Conservation (phyloP, 1,140 invertebrate genomes). For the Vanessa atalanta region DNA sequence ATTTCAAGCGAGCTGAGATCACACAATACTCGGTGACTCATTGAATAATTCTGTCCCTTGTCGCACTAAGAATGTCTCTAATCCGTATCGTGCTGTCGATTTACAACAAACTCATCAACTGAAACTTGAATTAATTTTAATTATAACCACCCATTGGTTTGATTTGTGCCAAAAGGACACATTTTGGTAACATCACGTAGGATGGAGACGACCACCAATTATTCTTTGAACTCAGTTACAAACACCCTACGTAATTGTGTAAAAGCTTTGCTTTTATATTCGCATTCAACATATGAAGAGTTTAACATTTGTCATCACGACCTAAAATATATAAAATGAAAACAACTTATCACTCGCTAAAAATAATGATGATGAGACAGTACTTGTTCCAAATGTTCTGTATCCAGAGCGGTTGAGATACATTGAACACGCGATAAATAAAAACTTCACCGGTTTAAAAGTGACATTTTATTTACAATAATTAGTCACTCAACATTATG, state of each 20-base stretch:
- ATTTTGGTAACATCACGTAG: too few species aligned
- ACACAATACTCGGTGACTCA: not conserved
- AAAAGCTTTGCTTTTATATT: not conserved
- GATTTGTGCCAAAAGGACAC: too few species aligned
- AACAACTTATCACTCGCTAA: constrained; percentile 13
- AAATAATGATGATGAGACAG: constrained; percentile 15
- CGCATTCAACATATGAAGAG: not conserved
- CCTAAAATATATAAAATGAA: not conserved
- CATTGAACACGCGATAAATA: not conserved
- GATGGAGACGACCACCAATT: too few species aligned
- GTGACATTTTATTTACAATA: not conserved
- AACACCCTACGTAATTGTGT: too few species aligned
- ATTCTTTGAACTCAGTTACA: too few species aligned
- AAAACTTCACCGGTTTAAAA: not conserved
- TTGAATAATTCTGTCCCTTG: not conserved
- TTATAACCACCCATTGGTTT: too few species aligned
- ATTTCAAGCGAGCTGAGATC: not conserved
- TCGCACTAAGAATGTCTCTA: not conserved
- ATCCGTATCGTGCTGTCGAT: not conserved
- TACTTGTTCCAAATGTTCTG: constrained; percentile 2
- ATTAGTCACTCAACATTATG: not conserved
- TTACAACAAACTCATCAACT: not conserved
- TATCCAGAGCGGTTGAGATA: not conserved
- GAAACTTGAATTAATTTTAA: too few species aligned
- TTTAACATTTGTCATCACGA: not conserved